Conservation (phyloP, 2,888 invertebrate species). For the Petrophora chlorosata region DNA sequence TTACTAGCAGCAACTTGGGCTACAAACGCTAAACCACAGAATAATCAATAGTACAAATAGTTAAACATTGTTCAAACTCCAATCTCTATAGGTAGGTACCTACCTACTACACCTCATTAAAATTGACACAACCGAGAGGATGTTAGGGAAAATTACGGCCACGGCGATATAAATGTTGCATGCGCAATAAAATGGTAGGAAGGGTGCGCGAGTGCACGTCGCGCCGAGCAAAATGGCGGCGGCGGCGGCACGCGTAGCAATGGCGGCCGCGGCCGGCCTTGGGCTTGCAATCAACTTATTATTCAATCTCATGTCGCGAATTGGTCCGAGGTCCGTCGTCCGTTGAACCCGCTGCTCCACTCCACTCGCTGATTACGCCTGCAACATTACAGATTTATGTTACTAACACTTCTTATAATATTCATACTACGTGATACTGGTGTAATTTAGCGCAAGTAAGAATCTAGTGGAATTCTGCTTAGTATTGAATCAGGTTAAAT, state of each 20-base stretch:
- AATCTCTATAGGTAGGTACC: too few species aligned
- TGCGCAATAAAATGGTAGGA: constrained; percentile 23
- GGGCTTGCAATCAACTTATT: constrained; percentile 81
- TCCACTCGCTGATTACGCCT: constrained; percentile 51
- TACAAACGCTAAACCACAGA: too few species aligned
- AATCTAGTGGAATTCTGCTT: too few species aligned
- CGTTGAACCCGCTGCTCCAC: constrained; percentile 69
- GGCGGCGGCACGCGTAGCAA: constrained; percentile 57
- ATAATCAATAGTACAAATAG: too few species aligned
- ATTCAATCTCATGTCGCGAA: constrained; percentile 84
- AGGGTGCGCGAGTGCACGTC: constrained; percentile 32
- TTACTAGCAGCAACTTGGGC: too few species aligned
- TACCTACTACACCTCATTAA: too few species aligned
- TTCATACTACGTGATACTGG: too few species aligned
- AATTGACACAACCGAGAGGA: background rate
- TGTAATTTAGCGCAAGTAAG: too few species aligned
- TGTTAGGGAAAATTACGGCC: background rate
- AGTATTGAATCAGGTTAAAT: too few species aligned
- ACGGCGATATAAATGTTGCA: background rate
- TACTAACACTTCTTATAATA: background rate
- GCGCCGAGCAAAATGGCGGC: constrained; percentile 15
- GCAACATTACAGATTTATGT: constrained; percentile 41
- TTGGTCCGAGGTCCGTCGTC: constrained; percentile 79
- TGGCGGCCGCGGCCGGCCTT: constrained; percentile 78
- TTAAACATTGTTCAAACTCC: too few species aligned